Evolutionary conservation across 1,140 invertebrate species (phyloP), one percentile per base, ranked within the genome.

Genomic region (Microplitis demolitor): DNA sequence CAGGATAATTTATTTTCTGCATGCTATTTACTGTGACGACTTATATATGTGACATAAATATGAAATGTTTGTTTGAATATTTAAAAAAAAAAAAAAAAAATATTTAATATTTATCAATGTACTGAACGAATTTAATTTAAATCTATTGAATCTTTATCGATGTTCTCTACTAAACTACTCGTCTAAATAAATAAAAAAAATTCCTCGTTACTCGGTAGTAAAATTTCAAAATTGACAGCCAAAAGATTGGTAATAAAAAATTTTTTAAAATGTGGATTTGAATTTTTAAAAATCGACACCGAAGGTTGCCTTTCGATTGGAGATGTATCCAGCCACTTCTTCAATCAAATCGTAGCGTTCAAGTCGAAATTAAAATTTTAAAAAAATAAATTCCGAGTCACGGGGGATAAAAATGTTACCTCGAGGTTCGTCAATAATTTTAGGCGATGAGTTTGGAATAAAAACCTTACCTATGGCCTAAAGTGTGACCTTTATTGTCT

Each of bases 271-370:
- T 24, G 4, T 14, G 35, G 14, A n/a, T 66, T n/a, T 24, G 51
- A 45, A 51, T 16, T 51, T 14, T 14, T 13, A 66, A 11, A 16
- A n/a, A 51, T 51, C 16, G 16, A 6, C 8, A 39, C 50, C 31
- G 64, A 76, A 74, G 76, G 77, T 72, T 78, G 62, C 70, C 39
- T 77, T 78, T 76, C 76, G 75, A 81, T 80, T 80, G 78, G 74
- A 67, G 76, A 80, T 77, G 67, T 74, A 69, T 76, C 78, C 78
- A 81, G 80, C 80, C 78, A 81, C 78, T 77, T 81, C 76, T 69
- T 76, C 79, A 79, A 81, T 80, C 73, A 78, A 76, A 74, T 68
- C 4, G 63, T 54, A 39, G 14, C 24, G 14, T 61, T 33, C 53
- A 64, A 70, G 31, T 61, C 6, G 1, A 8, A 0, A 50, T 13